Conservation (phyloP, 1,140 invertebrate genomes). For the Uloborus diversus region DNA sequence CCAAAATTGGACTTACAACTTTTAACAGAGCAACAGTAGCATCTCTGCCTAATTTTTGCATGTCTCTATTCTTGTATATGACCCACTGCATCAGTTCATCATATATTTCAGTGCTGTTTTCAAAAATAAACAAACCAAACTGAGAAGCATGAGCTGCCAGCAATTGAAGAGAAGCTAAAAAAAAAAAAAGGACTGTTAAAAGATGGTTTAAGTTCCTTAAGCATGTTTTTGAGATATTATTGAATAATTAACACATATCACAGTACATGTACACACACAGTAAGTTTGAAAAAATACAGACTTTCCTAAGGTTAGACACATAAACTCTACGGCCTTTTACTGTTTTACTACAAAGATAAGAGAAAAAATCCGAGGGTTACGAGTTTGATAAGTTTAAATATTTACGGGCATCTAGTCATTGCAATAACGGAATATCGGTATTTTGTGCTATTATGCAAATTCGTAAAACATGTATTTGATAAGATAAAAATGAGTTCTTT, state of each 20-base stretch:
- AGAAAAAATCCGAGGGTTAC: too few relatives aligned
- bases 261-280: too few relatives aligned
- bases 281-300: too few relatives aligned
- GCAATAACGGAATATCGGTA: too few relatives aligned
- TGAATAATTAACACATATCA: neutral
- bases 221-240: neutral
- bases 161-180: slow-evolving; percentile 33
- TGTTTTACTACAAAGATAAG: too few relatives aligned
- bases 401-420: too few relatives aligned
- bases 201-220: neutral
- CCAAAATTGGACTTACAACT: slow-evolving; percentile 26
- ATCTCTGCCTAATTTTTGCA: slow-evolving; percentile 21
- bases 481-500: too few relatives aligned
- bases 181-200: neutral
- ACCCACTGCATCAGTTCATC: slow-evolving; percentile 11
- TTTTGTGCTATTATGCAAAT: too few relatives aligned
- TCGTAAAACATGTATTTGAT: too few relatives aligned
- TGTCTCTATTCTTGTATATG: slow-evolving; percentile 9
- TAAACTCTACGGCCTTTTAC: too few relatives aligned
- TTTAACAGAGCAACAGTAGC: slow-evolving; percentile 21
- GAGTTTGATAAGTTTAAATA: too few relatives aligned
- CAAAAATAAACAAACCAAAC: slow-evolving; percentile 32
- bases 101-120: slow-evolving; percentile 31
- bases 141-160: slow-evolving; percentile 33
- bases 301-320: too few relatives aligned